These are phyloP conservation scores for Palythoa heliodiscus DNA, from an alignment of 92 coral and sea anemone genomes.

Conservation along the genomic window DNA sequence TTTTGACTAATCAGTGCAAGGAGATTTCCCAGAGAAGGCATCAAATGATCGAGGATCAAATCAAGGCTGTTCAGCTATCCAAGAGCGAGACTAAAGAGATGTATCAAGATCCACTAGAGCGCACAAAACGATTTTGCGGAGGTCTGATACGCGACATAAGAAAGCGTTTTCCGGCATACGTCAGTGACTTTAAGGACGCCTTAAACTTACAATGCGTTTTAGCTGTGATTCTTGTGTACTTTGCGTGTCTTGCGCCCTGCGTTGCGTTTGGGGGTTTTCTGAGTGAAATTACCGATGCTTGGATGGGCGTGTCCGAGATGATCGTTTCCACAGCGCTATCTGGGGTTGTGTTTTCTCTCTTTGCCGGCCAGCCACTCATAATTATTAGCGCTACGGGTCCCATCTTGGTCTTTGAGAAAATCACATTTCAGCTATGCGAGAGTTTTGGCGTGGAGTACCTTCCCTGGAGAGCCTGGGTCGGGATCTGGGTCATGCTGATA, in stretches of 20 bases:
- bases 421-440: conserved; percentile 73
- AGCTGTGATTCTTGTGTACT: conserved; percentile 90
- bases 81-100: conserved; percentile 54
- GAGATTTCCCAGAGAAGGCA: conserved; percentile 71
- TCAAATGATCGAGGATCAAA: conserved; percentile 48
- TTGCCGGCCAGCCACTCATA: conserved; percentile 97
- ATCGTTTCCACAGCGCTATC: conserved; percentile 86
- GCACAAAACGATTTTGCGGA: conserved; percentile 95
- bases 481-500: conserved; percentile 98
- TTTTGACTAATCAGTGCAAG: conserved; percentile 73
- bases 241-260: conserved; percentile 97
- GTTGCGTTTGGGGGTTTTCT: conserved; percentile 96
- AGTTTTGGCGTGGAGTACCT: conserved; percentile 76
- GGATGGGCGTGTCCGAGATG: conserved; percentile 99
- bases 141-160: conserved; percentile 89
- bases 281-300: conserved; percentile 79
- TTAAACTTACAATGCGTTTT: conserved; percentile 81
- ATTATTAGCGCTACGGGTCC: conserved; percentile 97
- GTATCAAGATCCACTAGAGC: conserved; percentile 71
- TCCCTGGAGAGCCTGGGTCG: conserved; percentile 99
- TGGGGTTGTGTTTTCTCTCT: conserved; percentile 84
- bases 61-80: conserved; percentile 14
- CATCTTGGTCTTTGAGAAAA: conserved; percentile 88
- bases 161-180: conserved; percentile 72
- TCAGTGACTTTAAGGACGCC: conserved; percentile 88